Evolutionary conservation across 2,797 vertebrate species (phyloP).

Genomic region (Semaprochilodus insignis): DNA sequence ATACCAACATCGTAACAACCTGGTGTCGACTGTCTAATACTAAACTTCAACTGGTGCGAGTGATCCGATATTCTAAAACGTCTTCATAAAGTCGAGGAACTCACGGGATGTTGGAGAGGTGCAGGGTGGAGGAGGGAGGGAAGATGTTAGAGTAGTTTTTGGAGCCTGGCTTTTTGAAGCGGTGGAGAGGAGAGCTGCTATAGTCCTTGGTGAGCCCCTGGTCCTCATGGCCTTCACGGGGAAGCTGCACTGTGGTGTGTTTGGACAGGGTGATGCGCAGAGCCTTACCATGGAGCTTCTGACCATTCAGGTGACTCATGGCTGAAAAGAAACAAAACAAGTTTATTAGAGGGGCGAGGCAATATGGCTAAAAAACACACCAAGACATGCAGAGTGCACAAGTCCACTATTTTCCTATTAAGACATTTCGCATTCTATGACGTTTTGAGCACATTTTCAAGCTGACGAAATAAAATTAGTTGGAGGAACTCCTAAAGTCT

Average conservation of each 20-base stretch:
- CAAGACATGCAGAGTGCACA: too few species aligned
- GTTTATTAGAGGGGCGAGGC: not conserved
- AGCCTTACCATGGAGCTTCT: slow-evolving; percentile 90
- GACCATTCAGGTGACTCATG: slow-evolving; percentile 95
- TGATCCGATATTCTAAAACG: too few species aligned
- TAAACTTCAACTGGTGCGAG: too few species aligned
- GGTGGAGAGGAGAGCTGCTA: slow-evolving; percentile 91
- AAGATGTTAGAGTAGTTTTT: slow-evolving; percentile 99
- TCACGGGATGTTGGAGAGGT: slow-evolving; percentile 98
- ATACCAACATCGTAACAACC: too few species aligned
- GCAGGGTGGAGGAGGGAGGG: slow-evolving; percentile 94
- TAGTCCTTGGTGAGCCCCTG: slow-evolving; percentile 95
- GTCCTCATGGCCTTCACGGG: slow-evolving; percentile 93
- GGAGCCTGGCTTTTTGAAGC: slow-evolving; percentile 98
- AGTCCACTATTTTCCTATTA: too few species aligned
- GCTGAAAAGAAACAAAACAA: slow-evolving; percentile 71
- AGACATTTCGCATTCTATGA: too few species aligned
- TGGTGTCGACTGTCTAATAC: too few species aligned
- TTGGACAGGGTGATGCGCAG: slow-evolving; percentile 94
- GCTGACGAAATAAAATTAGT: too few species aligned
- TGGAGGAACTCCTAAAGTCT: too few species aligned
- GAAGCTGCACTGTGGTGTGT: slow-evolving; percentile 94
- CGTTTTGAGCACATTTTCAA: too few species aligned
- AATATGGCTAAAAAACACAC: too few species aligned
- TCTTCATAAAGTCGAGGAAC: slow-evolving; percentile 41